Base-by-base conservation (phyloP, 2,888 invertebrate species). In the Calliopum simillimum region DNA sequence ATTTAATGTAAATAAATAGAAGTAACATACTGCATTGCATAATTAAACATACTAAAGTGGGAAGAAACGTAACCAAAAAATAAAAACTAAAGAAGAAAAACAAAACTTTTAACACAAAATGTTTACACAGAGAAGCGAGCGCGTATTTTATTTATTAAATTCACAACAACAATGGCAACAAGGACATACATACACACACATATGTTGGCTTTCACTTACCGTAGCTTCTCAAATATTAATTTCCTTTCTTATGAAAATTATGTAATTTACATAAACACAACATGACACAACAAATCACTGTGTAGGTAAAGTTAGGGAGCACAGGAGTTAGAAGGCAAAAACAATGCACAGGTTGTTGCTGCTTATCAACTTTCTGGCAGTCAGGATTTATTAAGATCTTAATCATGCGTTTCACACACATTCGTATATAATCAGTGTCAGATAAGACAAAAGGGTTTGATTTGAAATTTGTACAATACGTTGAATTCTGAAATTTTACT, bases 221-320 rank as follows among this genome's bases (percentile, higher is more conserved):
- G 14, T 44, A 46, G 25, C 61, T 44, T 46, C 33, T 33, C 21
- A 46, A 61, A 61, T 46, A 61, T 61, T 46, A 61, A 46, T 44
- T 46, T 46, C 41, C 33, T 8, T 33, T 33, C 41, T 59, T 23
- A 13, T 14, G 21, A 21, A 44, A 46, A n/a, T 25, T n/a, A 43
- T 16, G 13, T 25, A 46, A 61, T 46, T 61, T 61, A 14, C 61
- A 61, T 61, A 44, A 61, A 61, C 61, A 46, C 61, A 44, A 61
- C 23, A 23, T 46, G 61, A 44, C 44, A 46, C 61, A 23, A 21
- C 46, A 58, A 33, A 58, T 23, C 56, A 58, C 16, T 25, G 16
- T 33, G 33, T 21, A 14, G 23, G 21, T 33, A 58, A 58, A 4
- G 41, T 16, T 33, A 8, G 8, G 33, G 3, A 33, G 4, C 33